These are phyloP conservation scores for Salarias fasciatus DNA, from an alignment of 2,797 vertebrate genomes.

Conservation along the genomic window DNA sequence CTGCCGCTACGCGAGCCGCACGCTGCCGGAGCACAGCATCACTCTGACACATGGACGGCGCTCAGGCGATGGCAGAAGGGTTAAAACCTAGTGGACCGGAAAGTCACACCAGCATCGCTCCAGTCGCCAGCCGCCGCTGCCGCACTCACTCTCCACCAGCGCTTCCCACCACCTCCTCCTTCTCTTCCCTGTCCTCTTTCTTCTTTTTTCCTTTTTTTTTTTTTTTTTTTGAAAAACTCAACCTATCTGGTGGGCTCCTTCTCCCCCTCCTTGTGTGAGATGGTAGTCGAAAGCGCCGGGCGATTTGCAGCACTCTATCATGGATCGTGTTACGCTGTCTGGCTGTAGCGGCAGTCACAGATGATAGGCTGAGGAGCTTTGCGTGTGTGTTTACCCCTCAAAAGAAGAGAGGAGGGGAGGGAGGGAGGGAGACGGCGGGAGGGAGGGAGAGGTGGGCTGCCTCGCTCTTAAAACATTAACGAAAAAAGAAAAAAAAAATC, in stretches of 20 bases:
- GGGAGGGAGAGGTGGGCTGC: slow-evolving; percentile 60
- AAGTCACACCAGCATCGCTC: slow-evolving; percentile 78
- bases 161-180: slow-evolving; percentile 59
- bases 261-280: slow-evolving; percentile 74
- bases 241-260: slow-evolving; percentile 75
- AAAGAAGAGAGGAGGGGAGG: slow-evolving; percentile 64
- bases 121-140: slow-evolving; percentile 68
- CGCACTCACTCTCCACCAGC: slow-evolving; percentile 71
- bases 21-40: slow-evolving; percentile 45
- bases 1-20: slow-evolving; percentile 59
- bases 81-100: slow-evolving; percentile 78
- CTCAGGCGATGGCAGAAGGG: slow-evolving; percentile 78
- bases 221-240: slow-evolving; percentile 65
- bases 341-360: slow-evolving; percentile 84
- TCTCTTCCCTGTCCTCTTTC: no score
- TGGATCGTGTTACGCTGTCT: slow-evolving; percentile 88
- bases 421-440: slow-evolving; percentile 34
- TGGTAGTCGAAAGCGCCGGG: slow-evolving; percentile 80
- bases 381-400: slow-evolving; percentile 77
- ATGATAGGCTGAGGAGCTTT: slow-evolving; percentile 89
- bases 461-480: slow-evolving; percentile 26
- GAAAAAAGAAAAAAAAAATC: slow-evolving; percentile 50
- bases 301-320: slow-evolving; percentile 84
- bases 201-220: slow-evolving; percentile 23
- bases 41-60: slow-evolving; percentile 69